These are phyloP conservation scores for Heteronetta atricapilla DNA, from an alignment of 2,113 vertebrate genomes.

Conservation along the genomic window DNA sequence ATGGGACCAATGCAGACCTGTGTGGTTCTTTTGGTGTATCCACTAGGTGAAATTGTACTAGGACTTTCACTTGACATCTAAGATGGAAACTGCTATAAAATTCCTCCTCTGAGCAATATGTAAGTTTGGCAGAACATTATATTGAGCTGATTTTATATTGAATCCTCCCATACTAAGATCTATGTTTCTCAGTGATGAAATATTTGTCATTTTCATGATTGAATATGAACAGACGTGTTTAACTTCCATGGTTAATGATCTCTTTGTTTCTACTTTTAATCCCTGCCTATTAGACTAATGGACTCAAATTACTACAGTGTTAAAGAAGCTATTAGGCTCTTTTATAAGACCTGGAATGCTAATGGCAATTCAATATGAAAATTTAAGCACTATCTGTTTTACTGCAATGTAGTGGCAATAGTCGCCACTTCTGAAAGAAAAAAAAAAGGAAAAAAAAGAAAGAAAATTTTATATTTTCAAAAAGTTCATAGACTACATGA, in stretches of 20 bases:
- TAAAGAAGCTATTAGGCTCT: slow-evolving; percentile 49
- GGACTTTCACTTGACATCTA: neutral
- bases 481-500: neutral
- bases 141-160: neutral
- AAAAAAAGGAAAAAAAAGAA: neutral
- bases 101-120: neutral
- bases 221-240: slow-evolving; percentile 47
- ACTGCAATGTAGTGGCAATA: neutral
- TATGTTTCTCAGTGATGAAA: slow-evolving; percentile 6
- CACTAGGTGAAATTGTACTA: neutral
- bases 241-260: slow-evolving; percentile 52
- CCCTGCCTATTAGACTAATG: slow-evolving; percentile 52
- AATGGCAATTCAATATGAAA: neutral
- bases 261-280: slow-evolving; percentile 63
- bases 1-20: neutral
- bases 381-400: slow-evolving; percentile 29
- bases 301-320: slow-evolving; percentile 44
- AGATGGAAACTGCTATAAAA: neutral
- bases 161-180: neutral
- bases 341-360: neutral
- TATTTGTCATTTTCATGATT: slow-evolving; percentile 22
- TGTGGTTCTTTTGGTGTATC: neutral
- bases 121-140: neutral
- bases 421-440: neutral
- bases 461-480: neutral